Evolutionary conservation across 2,797 vertebrate species (phyloP).

Genomic region (Capromys pilorides): DNA sequence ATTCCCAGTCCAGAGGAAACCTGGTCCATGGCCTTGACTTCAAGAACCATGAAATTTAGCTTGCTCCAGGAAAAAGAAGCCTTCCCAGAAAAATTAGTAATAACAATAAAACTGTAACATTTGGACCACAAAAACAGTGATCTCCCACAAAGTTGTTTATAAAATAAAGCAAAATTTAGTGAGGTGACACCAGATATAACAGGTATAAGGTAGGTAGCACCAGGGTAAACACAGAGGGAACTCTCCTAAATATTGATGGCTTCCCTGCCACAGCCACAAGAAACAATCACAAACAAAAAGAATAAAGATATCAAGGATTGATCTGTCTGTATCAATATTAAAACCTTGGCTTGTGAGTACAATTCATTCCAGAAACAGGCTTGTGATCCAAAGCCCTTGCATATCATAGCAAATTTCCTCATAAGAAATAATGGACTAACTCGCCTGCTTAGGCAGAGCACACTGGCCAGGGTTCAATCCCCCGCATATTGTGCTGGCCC

Average conservation of each 20-base stretch:
- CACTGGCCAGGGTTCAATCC: no score
- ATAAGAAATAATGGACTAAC: neutral
- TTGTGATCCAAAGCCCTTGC: neutral
- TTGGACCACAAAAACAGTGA: neutral
- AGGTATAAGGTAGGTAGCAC: neutral
- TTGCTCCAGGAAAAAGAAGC: slow-evolving; percentile 32
- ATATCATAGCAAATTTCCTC: neutral
- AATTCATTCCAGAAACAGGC: neutral
- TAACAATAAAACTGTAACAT: neutral
- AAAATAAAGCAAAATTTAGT: slow-evolving; percentile 16
- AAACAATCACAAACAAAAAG: neutral
- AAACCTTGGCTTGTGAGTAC: neutral
- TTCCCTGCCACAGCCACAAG: neutral
- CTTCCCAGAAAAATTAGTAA: neutral
- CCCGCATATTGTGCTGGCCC: no score
- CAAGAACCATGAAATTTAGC: neutral
- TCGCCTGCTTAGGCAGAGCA: no score
- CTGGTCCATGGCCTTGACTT: neutral
- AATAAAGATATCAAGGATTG: neutral
- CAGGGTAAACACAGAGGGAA: neutral
- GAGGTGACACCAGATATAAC: neutral
- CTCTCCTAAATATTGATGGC: neutral
- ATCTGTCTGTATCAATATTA: neutral
- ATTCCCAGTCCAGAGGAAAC: neutral
- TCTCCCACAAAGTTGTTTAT: neutral